Evolutionary conservation across 2,888 invertebrate species (phyloP).

Genomic region (Andrena camellia): DNA sequence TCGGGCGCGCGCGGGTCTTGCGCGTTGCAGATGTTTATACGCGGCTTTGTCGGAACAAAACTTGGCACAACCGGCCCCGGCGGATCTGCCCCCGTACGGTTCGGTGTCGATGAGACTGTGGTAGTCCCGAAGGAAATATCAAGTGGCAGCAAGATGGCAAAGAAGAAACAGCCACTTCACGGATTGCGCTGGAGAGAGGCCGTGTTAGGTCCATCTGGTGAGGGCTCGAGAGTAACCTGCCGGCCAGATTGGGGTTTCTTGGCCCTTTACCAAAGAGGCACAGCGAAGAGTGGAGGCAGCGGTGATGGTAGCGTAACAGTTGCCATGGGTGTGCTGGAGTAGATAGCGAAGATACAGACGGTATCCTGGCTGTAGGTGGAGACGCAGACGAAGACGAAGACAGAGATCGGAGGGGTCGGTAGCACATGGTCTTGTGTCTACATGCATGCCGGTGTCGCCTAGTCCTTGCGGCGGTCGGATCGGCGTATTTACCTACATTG

Average conservation of each 20-base stretch:
- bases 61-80: conserved; percentile 53
- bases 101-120: conserved; percentile 61
- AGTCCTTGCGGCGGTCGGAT: conserved; percentile 77
- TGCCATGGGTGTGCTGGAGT: conserved; percentile 57
- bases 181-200: conserved; percentile 67
- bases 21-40: too few relatives aligned
- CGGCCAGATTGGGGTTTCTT: conserved; percentile 82
- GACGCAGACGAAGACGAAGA: conserved; percentile 6
- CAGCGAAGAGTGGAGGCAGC: conserved; percentile 65
- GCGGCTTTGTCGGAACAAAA: conserved; percentile 13
- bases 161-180: conserved; percentile 63
- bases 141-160: conserved; percentile 74
- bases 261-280: conserved; percentile 82
- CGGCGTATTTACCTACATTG: conserved; percentile 85
- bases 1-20: too few relatives aligned
- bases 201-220: conserved; percentile 80
- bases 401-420: conserved; percentile 65
- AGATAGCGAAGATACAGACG: conserved; percentile 56
- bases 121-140: conserved; percentile 73
- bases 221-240: conserved; percentile 78
- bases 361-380: conserved; percentile 11
- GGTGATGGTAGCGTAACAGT: conserved; percentile 65
- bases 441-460: conserved; percentile 77
- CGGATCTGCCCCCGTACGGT: conserved; percentile 13
- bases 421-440: conserved; percentile 78